Percentiles rank a stretch among this genome's conserved stretches.
Conservation (phyloP, 2,113 vertebrate genomes). For the Colinus virginianus region DNA sequence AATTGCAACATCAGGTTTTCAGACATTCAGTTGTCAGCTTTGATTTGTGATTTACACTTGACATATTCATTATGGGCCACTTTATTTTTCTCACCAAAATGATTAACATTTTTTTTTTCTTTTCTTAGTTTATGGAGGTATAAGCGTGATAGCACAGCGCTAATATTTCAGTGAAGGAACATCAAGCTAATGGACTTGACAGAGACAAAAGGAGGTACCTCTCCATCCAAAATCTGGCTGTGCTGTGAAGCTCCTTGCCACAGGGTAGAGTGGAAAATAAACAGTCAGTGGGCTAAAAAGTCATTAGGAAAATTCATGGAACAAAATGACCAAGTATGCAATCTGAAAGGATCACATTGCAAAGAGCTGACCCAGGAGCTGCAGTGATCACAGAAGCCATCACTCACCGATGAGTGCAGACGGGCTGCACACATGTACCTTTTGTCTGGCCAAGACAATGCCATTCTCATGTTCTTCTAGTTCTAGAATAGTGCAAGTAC, state of each 20-base stretch:
- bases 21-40: constrained; percentile 46
- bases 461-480: not conserved
- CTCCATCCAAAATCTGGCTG: not conserved
- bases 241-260: not conserved
- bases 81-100: constrained; percentile 37
- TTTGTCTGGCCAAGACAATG: not conserved
- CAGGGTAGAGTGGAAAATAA: not conserved
- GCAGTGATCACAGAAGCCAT: not conserved
- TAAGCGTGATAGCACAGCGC: not conserved
- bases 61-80: constrained; percentile 24
- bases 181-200: not conserved
- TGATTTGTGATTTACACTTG: constrained; percentile 47
- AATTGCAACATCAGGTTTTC: constrained; percentile 59
- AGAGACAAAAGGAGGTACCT: not conserved
- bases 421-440: not conserved
- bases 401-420: rapidly evolving
- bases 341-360: not conserved
- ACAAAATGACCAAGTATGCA: not conserved
- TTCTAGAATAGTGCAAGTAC: not conserved
- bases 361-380: not conserved
- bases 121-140: not conserved
- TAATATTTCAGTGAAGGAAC: not conserved
- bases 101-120: not conserved
- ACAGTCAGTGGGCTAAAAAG: not conserved
- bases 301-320: not conserved